Evolutionary conservation across 2,888 invertebrate genomes (phyloP).

Genomic region (Chironomus tentans): DNA sequence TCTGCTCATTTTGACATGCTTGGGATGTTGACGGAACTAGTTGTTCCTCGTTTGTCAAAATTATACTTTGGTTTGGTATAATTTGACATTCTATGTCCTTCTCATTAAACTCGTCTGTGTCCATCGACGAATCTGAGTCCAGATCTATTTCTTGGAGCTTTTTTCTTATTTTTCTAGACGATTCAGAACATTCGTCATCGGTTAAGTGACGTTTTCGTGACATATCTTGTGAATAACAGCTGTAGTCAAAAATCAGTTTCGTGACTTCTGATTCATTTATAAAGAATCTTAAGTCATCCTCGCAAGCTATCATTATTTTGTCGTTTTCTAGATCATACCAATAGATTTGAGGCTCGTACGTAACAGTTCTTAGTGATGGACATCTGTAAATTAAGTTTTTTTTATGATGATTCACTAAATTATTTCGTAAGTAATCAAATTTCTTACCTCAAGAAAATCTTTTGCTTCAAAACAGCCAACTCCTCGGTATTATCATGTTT

Average conservation of each 20-base stretch:
- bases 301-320: constrained; percentile 5
- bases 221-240: background rate
- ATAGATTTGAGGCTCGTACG: background rate
- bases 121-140: constrained; percentile 9
- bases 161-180: background rate
- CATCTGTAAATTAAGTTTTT: background rate
- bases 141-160: background rate
- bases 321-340: constrained; percentile 18
- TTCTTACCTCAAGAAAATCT: constrained; percentile 1
- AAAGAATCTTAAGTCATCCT: constrained; percentile 12
- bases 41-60: no score
- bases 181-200: background rate
- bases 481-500: background rate
- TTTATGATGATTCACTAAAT: background rate
- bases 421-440: background rate
- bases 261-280: background rate
- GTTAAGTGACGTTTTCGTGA: background rate
- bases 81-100: background rate
- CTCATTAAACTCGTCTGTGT: background rate
- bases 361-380: background rate
- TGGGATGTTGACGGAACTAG: background rate
- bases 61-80: no score
- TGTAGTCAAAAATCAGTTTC: constrained; percentile 1
- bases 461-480: background rate
- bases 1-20: background rate